Evolutionary conservation across 2,888 invertebrate species (phyloP), one percentile per base, ranked within the genome.

Genomic region (Smittia sp.): DNA sequence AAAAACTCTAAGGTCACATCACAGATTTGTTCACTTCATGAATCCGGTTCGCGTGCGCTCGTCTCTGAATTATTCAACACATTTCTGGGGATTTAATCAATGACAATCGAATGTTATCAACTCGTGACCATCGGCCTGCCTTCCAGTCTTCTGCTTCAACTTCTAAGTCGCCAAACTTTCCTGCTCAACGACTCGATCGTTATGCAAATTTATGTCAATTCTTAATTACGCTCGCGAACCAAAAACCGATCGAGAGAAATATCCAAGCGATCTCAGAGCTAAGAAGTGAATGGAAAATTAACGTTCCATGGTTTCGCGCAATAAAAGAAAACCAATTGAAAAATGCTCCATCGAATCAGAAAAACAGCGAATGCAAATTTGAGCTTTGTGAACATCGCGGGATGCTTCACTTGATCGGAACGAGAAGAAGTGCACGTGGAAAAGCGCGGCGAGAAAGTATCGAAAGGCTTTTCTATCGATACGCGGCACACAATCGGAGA

Each of bases 1-100:
- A 52, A 52, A 15, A 18, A 52, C 20, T 20, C 39, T 41, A 68
- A 68, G 46, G 68, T 68, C 68, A 68, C 68, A 68, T 68, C 68
- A 39, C 24, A 46, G 11, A 13, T 46, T 11, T 46, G 11, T 46
- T 46, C 15, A 46, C 11, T n/a, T 11, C 3, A 39, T 41, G 24
- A 68, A 68, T 68, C 68, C 68, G 68, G 68, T 68, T 68, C 18
- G 22, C 24, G 22, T 63, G 25, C 46, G 11, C 46, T 46, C 4
- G n/a, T 41, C 41, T 46, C 32, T 46, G 6, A 46, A 46, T 46
- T 6, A 46, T 46, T 46, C 11, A 46, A 15, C 46, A 46, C n/a
- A 6, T 32, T 46, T 46, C 11, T 46, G 20, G 1, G 13, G 20
- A 63, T 63, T 22, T 63, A 58, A 7, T 22, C 1, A 27, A 22